Base-by-base conservation (phyloP, 1,140 invertebrate species). In the Drosophila rufa region DNA sequence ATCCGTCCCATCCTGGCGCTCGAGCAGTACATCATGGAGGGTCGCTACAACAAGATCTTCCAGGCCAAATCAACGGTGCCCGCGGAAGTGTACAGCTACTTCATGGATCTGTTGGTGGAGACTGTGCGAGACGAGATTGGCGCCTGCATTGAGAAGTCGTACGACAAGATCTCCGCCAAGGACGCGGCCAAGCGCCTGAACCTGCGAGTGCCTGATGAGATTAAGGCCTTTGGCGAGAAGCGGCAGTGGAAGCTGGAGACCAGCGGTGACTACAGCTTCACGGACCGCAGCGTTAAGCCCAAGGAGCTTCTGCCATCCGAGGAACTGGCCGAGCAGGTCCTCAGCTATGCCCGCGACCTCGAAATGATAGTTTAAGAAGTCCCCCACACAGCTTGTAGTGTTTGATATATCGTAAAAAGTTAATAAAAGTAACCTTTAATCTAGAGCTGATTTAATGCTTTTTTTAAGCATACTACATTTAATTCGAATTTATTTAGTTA, bases 11-110 rank as follows among this genome's bases (percentile, higher is more conserved):
- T 99, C 0, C 94, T 99, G 1, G 98, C 97, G 38, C 94, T 99
- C 76, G 99, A 99, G 91, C 99, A 99, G 92, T 99, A 98, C 94
- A 94, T 99, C 46, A 99, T 99, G 98, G 99, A 99, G 94, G 99
- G 99, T 33, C 98, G 97, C 67, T 99, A 99, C 91, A 99, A 99
- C 93, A 99, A 99, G 94, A 94, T 95, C 47, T 95, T 95, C 79
- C 93, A 94, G 65, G 94, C 94, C 27, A 95, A 95, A 92, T 94
- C 94, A 58, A 98, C 98, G 94, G 98, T 99, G n/a, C 99, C 99
- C 51, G 97, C 98, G 11, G 96, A 97, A 66, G 97, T 96, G 60
- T 99, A 99, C 93, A 98, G 97, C 66, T 97, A 98, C 81, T 99
- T 99, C 92, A 99, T 99, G 94, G 98, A 99, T 86, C 98, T 99